Base-by-base conservation (phyloP, 2,888 invertebrate genomes). In the Polydrusus cervinus region DNA sequence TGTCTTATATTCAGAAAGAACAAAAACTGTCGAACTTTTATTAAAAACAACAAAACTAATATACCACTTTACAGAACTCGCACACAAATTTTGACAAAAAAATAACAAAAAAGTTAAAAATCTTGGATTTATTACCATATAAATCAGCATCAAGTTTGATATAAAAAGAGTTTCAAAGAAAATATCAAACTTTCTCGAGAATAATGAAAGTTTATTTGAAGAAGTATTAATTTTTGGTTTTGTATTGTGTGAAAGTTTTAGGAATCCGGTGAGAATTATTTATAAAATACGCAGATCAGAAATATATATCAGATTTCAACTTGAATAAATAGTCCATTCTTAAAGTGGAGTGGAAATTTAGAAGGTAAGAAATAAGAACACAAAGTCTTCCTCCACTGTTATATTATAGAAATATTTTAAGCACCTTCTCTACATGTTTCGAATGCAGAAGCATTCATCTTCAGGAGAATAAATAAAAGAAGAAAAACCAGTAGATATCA, bases 101-200 rank as follows among this genome's bases (percentile, higher is more conserved):
- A 10, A 49, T n/a, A 51, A 20, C 6, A 8, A 20, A 25, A 25
- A 51, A 51, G 20, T 20, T 20, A 20, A 51, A 10, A 51, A 20
- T 18, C 20, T 11, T 5, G 34, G 34, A 57, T 57, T 57, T 57
- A 57, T 57, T 55, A 30, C 30, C 55, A 55, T 55, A 55, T 55
- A 55, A 55, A 55, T 55, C 55, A 55, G 55, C 11, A 57, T 34
- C 14, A 57, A 14, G 34, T 14, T 57, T 57, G 34, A 9, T 16
- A 34, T 6, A 34, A 34, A 57, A 57, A 34, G 25, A 57, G 34
- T 57, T 57, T 57, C 14, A 9, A n/a, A 11, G 13, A 25, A 8
- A 53, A 25, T 25, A 53, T 47, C 47, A 30, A 57, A 57, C 14
- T 57, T 57, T 57, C 14, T 14, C 13, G 8, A 7, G 14, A 14